Evolutionary conservation across 2,888 invertebrate species (phyloP).

Genomic region (Leucoptera coffeella): DNA sequence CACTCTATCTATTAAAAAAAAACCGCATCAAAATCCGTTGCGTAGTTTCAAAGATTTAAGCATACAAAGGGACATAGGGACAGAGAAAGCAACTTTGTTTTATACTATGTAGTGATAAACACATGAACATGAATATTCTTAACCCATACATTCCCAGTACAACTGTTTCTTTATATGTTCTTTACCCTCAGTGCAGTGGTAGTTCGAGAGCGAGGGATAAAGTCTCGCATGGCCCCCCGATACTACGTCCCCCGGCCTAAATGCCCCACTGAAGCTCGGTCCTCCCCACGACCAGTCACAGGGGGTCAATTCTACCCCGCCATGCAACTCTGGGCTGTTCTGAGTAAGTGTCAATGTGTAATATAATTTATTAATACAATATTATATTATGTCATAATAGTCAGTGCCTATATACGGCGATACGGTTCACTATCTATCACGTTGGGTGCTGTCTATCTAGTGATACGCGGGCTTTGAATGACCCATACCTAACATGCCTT

Average conservation of each 20-base stretch:
- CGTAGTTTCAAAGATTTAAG: no score
- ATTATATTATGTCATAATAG: no score
- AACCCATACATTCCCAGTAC: neutral
- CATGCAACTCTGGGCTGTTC: neutral
- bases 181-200: neutral
- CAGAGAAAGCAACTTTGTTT: neutral
- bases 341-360: no score
- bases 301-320: conserved; percentile 2
- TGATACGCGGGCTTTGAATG: no score
- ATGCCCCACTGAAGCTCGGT: conserved; percentile 3
- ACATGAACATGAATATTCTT: neutral
- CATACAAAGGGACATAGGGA: no score
- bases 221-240: conserved; percentile 1
- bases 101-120: neutral
- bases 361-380: no score
- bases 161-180: neutral
- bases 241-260: conserved; percentile 2
- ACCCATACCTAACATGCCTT: no score
- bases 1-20: no score
- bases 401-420: no score
- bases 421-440: no score
- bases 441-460: no score
- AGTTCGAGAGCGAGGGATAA: conserved; percentile 1
- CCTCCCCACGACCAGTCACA: conserved; percentile 1
- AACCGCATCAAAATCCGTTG: no score